Evolutionary conservation across 1,140 invertebrate species (phyloP).

Genomic region (Fopius arisanus): DNA sequence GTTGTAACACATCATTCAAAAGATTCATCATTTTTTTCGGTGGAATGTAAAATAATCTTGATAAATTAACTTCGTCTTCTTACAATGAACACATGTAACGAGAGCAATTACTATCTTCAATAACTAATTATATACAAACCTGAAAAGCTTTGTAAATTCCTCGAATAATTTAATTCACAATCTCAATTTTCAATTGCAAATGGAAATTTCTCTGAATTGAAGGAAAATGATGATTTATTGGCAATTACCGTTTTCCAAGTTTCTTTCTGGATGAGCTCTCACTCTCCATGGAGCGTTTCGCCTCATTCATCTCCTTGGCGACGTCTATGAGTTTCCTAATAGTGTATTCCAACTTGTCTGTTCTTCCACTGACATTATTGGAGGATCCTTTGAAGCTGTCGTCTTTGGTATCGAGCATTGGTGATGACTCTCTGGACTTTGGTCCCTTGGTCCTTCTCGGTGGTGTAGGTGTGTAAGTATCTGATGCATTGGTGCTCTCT

Average conservation of each 20-base stretch:
- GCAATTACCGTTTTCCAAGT: slow-evolving; percentile 59
- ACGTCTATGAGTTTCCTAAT: slow-evolving; percentile 58
- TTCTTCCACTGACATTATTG: slow-evolving; percentile 56
- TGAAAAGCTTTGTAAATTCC: too few species aligned
- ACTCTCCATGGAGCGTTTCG: slow-evolving; percentile 56
- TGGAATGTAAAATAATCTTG: background rate
- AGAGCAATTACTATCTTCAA: too few species aligned
- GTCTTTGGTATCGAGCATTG: slow-evolving; percentile 62
- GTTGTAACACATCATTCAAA: too few species aligned
- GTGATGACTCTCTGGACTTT: slow-evolving; percentile 71
- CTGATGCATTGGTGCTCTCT: slow-evolving; percentile 47
- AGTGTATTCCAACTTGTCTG: slow-evolving; percentile 60
- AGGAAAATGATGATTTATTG: too few species aligned
- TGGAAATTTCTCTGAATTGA: too few species aligned
- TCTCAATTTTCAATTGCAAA: too few species aligned
- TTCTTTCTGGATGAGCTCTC: slow-evolving; percentile 51
- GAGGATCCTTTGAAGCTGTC: slow-evolving; percentile 58
- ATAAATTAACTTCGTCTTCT: too few species aligned
- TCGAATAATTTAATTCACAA: too few species aligned
- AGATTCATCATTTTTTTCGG: background rate
- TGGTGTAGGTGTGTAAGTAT: slow-evolving; percentile 66
- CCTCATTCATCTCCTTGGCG: slow-evolving; percentile 58
- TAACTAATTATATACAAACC: too few species aligned
- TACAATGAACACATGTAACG: too few species aligned
- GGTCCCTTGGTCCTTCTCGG: slow-evolving; percentile 67